Evolutionary conservation across 2,888 invertebrate genomes (phyloP).

Genomic region (Nemotelus pantherinus): DNA sequence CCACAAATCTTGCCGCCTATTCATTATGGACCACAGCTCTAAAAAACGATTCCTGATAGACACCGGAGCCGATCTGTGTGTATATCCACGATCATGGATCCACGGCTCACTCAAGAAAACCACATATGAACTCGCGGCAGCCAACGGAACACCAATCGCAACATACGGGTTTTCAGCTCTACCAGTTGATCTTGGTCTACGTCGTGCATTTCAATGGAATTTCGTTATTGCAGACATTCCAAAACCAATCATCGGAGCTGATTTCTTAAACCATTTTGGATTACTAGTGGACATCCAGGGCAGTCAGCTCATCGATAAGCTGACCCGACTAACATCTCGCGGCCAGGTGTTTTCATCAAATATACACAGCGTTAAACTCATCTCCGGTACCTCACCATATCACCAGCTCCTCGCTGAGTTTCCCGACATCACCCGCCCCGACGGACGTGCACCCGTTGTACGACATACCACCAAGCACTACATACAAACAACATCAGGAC

Average conservation of each 20-base stretch:
- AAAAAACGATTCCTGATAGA: constrained; percentile 47
- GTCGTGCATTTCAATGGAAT: constrained; percentile 51
- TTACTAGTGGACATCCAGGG: not conserved
- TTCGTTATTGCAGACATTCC: constrained; percentile 53
- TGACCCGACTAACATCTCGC: too few relatives aligned
- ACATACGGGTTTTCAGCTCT: constrained; percentile 47
- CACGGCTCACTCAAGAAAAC: not conserved
- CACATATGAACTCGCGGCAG: constrained; percentile 46
- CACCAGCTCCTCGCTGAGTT: too few relatives aligned
- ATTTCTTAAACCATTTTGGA: constrained; percentile 50
- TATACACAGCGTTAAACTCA: too few relatives aligned
- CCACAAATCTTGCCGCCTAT: constrained; percentile 39
- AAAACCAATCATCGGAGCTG: constrained; percentile 52
- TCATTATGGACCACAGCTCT: constrained; percentile 15
- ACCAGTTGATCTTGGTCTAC: constrained; percentile 51
- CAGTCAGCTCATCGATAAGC: too few relatives aligned
- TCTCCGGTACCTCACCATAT: too few relatives aligned
- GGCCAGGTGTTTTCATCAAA: too few relatives aligned
- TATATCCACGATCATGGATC: constrained; percentile 45
- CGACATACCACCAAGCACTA: too few relatives aligned
- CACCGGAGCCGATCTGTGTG: constrained; percentile 51
- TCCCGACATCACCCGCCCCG: too few relatives aligned
- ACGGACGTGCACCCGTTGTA: too few relatives aligned
- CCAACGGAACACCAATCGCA: constrained; percentile 49
- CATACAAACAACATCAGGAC: too few relatives aligned